A percentile compares a stretch with the other conserved stretches of the same genome.
Evolutionary conservation across 2,888 invertebrate genomes (phyloP).

Genomic region (Melanchra persicariae): DNA sequence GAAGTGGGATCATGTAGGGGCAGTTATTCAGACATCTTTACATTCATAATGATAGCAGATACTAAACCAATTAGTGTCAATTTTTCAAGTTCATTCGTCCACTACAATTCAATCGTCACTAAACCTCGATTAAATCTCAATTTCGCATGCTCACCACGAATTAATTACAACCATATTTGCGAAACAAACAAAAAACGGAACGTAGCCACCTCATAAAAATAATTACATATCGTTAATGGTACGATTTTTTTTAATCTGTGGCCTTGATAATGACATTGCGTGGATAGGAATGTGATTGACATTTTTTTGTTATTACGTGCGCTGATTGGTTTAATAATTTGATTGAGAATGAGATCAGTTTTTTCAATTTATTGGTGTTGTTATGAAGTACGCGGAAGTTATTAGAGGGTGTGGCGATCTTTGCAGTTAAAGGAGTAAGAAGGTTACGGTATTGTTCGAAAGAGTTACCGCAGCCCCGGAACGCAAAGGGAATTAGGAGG

Average conservation of each 20-base stretch:
- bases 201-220: conserved; percentile 39
- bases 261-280: conserved; percentile 67
- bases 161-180: conserved; percentile 43
- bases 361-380: conserved; percentile 20
- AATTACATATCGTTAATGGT: conserved; percentile 57
- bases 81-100: conserved; percentile 31
- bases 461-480: too few relatives aligned
- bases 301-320: conserved; percentile 43
- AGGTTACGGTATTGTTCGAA: too few relatives aligned
- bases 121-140: conserved; percentile 18
- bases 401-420: conserved; percentile 8
- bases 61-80: neutral
- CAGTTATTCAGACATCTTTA: neutral
- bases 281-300: conserved; percentile 62
- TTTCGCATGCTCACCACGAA: conserved; percentile 34
- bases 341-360: conserved; percentile 32
- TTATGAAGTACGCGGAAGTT: conserved; percentile 38
- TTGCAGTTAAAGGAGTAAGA: neutral
- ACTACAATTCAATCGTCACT: neutral
- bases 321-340: conserved; percentile 42
- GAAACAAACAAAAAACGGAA: conserved; percentile 29
- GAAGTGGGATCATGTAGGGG: neutral
- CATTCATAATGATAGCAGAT: neutral
- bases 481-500: too few relatives aligned
- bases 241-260: conserved; percentile 53